Evolutionary conservation across 2,113 vertebrate species (phyloP).

Genomic region (Aviceda subcristata): DNA sequence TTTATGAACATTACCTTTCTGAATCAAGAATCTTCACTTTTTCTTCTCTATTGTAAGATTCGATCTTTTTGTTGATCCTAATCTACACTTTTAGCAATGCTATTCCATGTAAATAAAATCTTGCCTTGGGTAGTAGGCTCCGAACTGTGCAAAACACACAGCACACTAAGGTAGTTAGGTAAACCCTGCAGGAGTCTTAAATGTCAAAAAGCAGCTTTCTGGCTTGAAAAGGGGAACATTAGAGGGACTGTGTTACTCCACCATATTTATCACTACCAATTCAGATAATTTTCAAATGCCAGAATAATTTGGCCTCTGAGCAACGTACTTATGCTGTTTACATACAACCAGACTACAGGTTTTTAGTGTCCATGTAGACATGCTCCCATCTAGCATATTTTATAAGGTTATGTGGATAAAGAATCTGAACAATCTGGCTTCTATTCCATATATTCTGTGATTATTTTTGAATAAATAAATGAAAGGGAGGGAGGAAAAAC

Average conservation of each 20-base stretch:
- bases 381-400: background rate
- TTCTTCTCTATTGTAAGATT: background rate
- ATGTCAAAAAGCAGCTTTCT: background rate
- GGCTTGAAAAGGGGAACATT: background rate
- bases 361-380: background rate
- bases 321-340: background rate
- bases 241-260: background rate
- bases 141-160: background rate
- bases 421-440: background rate
- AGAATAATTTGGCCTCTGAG: background rate
- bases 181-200: background rate
- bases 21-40: background rate
- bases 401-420: background rate
- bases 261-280: background rate
- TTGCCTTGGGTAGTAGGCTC: background rate
- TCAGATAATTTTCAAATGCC: background rate
- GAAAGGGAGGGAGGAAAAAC: background rate
- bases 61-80: background rate
- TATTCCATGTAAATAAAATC: background rate
- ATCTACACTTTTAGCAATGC: background rate
- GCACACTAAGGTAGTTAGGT: background rate
- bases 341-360: background rate
- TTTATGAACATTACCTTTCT: background rate
- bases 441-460: background rate
- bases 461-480: background rate